These are phyloP conservation scores for Arge pagana DNA, from an alignment of 2,888 invertebrate genomes.

Conservation along the genomic window DNA sequence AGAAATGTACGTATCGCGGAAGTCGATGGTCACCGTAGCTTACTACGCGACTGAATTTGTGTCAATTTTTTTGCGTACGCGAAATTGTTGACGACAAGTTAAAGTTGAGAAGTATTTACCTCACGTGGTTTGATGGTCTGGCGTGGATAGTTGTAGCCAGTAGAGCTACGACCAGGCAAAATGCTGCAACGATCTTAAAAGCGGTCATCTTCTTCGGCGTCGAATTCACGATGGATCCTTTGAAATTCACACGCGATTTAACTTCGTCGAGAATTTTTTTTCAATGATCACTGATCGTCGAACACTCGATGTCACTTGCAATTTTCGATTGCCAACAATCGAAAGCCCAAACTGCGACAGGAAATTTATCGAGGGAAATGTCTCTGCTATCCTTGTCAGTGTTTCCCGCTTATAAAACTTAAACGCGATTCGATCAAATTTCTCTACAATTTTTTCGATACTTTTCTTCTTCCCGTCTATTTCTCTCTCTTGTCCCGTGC, in stretches of 20 bases:
- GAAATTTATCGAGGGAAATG: too few species aligned
- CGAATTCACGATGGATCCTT: constrained; percentile 3
- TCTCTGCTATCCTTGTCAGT: too few species aligned
- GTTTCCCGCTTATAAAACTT: too few species aligned
- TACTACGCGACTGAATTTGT: neutral
- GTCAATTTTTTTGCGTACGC: neutral
- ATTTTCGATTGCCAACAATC: too few species aligned
- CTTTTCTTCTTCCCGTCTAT: too few species aligned
- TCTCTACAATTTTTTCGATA: too few species aligned
- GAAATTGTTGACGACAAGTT: neutral
- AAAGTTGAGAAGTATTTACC: constrained; percentile 32
- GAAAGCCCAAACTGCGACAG: too few species aligned
- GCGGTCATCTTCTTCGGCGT: constrained; percentile 24
- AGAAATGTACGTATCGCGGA: too few species aligned
- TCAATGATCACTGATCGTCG: neutral
- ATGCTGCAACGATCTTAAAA: constrained; percentile 24
- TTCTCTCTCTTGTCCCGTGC: constrained; percentile 49
- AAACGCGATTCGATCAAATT: too few species aligned
- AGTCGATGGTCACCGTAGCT: neutral
- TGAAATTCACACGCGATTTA: too few species aligned
- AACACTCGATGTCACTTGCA: constrained; percentile 10
- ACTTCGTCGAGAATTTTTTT: too few species aligned
- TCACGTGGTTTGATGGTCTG: constrained; percentile 39
- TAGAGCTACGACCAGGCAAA: constrained; percentile 35
- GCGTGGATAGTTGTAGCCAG: constrained; percentile 38